Evolutionary conservation across 2,888 invertebrate genomes (phyloP).

Genomic region (Drosophila seclusa): DNA sequence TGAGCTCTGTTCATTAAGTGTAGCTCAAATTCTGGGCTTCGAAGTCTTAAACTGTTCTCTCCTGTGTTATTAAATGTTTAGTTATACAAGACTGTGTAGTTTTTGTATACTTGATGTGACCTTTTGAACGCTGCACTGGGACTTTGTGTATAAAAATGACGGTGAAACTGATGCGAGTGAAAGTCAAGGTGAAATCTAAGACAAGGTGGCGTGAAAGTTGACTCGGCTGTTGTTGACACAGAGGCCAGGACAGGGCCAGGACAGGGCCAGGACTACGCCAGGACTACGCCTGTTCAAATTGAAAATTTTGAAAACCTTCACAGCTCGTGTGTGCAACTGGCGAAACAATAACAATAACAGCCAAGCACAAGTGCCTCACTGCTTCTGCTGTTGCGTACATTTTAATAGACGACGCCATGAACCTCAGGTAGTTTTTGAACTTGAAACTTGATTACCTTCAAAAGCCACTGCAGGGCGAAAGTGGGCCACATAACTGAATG

Average conservation of each 20-base stretch:
- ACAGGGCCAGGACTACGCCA: slow-evolving; percentile 69
- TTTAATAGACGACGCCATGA: slow-evolving; percentile 63
- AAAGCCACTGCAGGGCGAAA: slow-evolving; percentile 66
- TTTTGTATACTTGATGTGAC: slow-evolving; percentile 4
- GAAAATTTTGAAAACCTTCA: slow-evolving; percentile 54
- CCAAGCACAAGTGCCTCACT: slow-evolving; percentile 27
- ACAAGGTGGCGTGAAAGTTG: slow-evolving; percentile 55
- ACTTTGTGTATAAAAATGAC: background rate
- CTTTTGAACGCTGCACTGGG: slow-evolving; percentile 27
- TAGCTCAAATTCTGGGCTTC: background rate
- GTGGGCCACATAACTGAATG: slow-evolving; percentile 37
- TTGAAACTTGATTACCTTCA: slow-evolving; percentile 80
- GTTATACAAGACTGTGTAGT: slow-evolving; percentile 5
- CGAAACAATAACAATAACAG: slow-evolving; percentile 46
- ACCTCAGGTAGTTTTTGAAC: slow-evolving; percentile 74
- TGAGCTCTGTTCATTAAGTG: background rate
- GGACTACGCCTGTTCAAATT: slow-evolving; percentile 56
- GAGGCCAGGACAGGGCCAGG: slow-evolving; percentile 70
- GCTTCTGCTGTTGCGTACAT: slow-evolving; percentile 28
- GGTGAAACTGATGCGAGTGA: slow-evolving; percentile 34
- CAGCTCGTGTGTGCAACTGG: slow-evolving; percentile 31
- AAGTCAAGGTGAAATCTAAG: slow-evolving; percentile 62
- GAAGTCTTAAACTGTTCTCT: background rate
- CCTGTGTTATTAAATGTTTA: slow-evolving; percentile 22
- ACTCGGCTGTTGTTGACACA: slow-evolving; percentile 61